Base-by-base conservation (phyloP, 2,797 vertebrate genomes). In the Calcarius lapponicus region DNA sequence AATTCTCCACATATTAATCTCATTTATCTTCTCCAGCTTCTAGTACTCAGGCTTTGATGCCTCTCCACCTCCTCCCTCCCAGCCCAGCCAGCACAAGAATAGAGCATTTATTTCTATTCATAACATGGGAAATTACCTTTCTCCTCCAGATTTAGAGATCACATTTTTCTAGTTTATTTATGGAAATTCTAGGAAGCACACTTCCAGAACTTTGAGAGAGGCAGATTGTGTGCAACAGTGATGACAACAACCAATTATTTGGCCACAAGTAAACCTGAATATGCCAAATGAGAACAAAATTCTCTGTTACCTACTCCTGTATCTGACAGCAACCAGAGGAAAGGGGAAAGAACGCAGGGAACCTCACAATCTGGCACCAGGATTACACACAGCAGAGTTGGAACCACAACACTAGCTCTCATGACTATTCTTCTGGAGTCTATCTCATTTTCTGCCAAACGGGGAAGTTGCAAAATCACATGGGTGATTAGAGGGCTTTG, bases 21-120 rank as follows among this genome's bases (percentile, higher is more conserved):
- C 21, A 31, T 74, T 51, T 61, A 26, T 83, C 31, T 84, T 72
- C 36, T 61, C 43, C 50, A 72, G 17, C 9, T 93, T 74, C 38
- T 72, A 36, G 15, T 43, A n/a, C 29, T 45, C 32, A 56, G 71
- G 31, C n/a, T 86, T 70, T 57, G 31, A 70, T 42, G 57, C 5
- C 54, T 40, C 26, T 60, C 17, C 5, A 8, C 6, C 11, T 34
- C 10, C 6, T 6, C n/a, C 8, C 0, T 0, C 10, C 17, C 5
- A 0, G 34, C 4, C 12, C 13, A 53, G 16, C 13, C 13, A 0
- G n/a, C 22, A 82, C 17, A 67, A 53, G 13, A 94, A 92, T 31
- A 75, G 79, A 79, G 40, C n/a, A 60, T 51, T 86, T 83, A 11
- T 25, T 36, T 86, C 17, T 38, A 28, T 31, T 69, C 43, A 43